Evolutionary conservation across 1,140 invertebrate species (phyloP), one percentile per base, ranked within the genome.

Genomic region (Caligus rogercresseyi): DNA sequence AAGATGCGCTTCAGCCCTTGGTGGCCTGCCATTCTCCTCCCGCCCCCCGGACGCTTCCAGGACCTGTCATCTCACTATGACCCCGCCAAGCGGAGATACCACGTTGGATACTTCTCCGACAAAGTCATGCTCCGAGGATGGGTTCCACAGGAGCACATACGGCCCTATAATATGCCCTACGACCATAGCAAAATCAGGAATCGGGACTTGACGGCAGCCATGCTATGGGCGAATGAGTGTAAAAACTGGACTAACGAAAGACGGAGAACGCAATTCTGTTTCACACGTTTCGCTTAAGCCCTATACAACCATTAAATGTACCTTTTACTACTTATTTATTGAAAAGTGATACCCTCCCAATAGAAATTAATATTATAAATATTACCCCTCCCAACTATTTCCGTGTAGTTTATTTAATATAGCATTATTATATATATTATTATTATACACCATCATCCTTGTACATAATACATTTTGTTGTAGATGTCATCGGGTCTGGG

Each of bases 401-500:
- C n/a, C n/a, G n/a, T n/a, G n/a, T n/a, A n/a, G n/a, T n/a, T n/a
- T n/a, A n/a, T n/a, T n/a, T n/a, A n/a, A n/a, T n/a, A n/a, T n/a
- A n/a, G n/a, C n/a, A n/a, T n/a, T n/a, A n/a, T n/a, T n/a, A n/a
- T n/a, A n/a, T n/a, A n/a, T n/a, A n/a, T n/a, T n/a, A n/a, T n/a
- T n/a, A n/a, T n/a, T n/a, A n/a, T n/a, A n/a, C n/a, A n/a, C n/a
- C n/a, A n/a, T n/a, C n/a, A n/a, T n/a, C n/a, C n/a, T n/a, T 43
- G 31, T 43, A 43, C 31, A 43, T 11, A 11, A 43, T 43, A 43
- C n/a, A 11, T 11, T 43, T 11, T 43, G 31, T 43, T 43, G n/a
- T 43, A 43, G 31, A 57, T 57, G 55, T 57, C n/a, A n/a, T n/a
- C 61, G 1, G 23, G 52, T 25, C 57, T 63, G 15, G 19, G 52